Evolutionary conservation across 2,797 vertebrate genomes (phyloP).

Genomic region (Alcedo atthis): DNA sequence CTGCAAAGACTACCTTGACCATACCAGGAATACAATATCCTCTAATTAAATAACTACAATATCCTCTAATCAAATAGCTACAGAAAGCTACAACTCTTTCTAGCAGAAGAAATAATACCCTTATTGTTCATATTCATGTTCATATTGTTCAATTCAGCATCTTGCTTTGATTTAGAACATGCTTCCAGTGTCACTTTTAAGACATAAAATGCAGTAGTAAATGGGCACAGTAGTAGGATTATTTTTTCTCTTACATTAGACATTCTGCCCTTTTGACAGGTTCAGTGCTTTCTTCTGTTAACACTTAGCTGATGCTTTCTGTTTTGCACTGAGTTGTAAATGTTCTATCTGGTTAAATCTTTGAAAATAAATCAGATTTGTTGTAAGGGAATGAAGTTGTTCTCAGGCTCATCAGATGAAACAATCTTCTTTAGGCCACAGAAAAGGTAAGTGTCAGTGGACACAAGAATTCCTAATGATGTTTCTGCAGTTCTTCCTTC

Average conservation of each 20-base stretch:
- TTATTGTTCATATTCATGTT: not conserved
- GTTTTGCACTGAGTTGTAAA: not conserved
- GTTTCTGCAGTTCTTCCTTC: not conserved
- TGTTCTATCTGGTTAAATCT: not conserved
- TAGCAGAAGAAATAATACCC: not conserved
- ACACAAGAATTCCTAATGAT: not conserved
- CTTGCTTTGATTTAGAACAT: not conserved
- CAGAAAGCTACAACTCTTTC: not conserved
- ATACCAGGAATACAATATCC: not conserved
- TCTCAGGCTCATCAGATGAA: not conserved
- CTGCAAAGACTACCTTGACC: not conserved
- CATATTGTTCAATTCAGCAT: not conserved
- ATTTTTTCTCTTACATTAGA: not conserved
- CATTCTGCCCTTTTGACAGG: not conserved
- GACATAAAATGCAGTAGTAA: not conserved
- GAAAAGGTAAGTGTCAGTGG: constrained; percentile 9
- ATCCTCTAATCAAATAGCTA: not conserved
- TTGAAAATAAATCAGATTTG: not conserved
- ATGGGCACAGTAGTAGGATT: not conserved
- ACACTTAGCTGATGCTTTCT: not conserved
- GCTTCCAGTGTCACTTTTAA: not conserved
- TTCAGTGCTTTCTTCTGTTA: not conserved
- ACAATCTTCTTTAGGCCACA: not conserved
- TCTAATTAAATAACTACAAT: not conserved
- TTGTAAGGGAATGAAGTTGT: not conserved